Evolutionary conservation across 2,888 invertebrate genomes (phyloP).

Genomic region (Parnassius orleans): DNA sequence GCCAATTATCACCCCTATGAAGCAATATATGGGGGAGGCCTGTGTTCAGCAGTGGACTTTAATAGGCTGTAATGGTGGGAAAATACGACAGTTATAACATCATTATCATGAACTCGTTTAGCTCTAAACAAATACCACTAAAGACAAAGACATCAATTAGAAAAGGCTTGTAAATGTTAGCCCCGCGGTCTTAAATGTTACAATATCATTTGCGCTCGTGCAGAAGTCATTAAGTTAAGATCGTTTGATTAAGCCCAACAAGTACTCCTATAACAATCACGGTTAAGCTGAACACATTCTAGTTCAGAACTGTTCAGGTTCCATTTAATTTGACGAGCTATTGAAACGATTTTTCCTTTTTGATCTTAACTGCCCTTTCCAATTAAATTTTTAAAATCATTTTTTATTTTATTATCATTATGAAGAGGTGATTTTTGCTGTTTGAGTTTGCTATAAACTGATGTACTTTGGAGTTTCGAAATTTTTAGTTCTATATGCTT

Average conservation of each 20-base stretch:
- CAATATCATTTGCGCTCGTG: conserved; percentile 20
- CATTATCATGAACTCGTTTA: not conserved
- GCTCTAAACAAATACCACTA: not conserved
- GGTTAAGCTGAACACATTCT: conserved; percentile 3
- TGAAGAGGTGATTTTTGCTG: too few species aligned
- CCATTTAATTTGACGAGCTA: conserved; percentile 3
- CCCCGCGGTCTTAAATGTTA: conserved; percentile 15
- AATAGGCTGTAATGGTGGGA: too few species aligned
- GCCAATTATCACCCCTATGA: too few species aligned
- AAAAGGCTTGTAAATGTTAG: conserved; percentile 13
- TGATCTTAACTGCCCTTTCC: too few species aligned
- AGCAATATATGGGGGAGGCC: too few species aligned
- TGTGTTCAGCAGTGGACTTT: too few species aligned
- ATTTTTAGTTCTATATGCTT: too few species aligned
- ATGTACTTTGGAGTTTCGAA: too few species aligned
- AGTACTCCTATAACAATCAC: conserved; percentile 5
- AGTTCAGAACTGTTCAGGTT: conserved; percentile 1
- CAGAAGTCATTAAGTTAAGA: conserved; percentile 17
- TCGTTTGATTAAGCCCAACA: conserved; percentile 21
- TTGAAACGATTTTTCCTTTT: not conserved
- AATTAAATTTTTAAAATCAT: too few species aligned
- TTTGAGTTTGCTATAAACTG: too few species aligned
- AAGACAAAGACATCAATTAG: conserved; percentile 7
- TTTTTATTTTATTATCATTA: too few species aligned
- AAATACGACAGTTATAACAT: not conserved